Percentiles rank a stretch among this genome's conserved stretches.
Evolutionary conservation across 2,888 invertebrate genomes (phyloP).

Genomic region (Diogma glabrata): DNA sequence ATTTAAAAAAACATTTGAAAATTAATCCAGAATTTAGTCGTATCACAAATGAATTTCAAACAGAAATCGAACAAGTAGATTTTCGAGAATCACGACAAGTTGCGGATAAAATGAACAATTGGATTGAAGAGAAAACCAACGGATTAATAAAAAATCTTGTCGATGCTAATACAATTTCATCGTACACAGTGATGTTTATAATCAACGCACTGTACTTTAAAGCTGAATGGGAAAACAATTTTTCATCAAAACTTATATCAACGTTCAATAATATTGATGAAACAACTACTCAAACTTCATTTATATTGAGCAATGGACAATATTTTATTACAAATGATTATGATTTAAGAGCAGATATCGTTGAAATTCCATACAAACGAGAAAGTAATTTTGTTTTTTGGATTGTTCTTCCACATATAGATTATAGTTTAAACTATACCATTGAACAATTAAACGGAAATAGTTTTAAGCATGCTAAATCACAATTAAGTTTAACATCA

Average conservation of each 20-base stretch:
- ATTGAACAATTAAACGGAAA: neutral
- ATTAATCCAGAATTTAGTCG: too few relatives aligned
- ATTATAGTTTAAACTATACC: neutral
- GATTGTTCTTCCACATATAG: neutral
- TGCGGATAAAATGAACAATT: neutral
- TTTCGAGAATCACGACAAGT: neutral
- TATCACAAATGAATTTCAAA: too few relatives aligned
- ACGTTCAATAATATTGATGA: neutral
- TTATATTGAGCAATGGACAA: neutral
- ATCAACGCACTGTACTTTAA: conserved; percentile 1
- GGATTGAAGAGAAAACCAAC: conserved; percentile 3
- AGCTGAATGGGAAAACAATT: neutral
- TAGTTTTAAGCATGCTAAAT: neutral
- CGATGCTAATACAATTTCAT: neutral
- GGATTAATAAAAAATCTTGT: neutral
- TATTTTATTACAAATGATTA: neutral
- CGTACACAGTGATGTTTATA: neutral
- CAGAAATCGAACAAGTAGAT: neutral
- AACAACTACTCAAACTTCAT: neutral
- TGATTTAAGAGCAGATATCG: neutral
- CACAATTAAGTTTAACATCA: neutral
- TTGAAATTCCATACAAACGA: neutral
- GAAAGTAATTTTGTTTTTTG: conserved; percentile 3
- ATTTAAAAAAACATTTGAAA: conserved; percentile 2
- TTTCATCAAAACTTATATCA: too few relatives aligned